Evolutionary conservation across 2,797 vertebrate genomes (phyloP), one percentile per base, ranked within the genome.

Genomic region (Dromococcyx pavoninus): DNA sequence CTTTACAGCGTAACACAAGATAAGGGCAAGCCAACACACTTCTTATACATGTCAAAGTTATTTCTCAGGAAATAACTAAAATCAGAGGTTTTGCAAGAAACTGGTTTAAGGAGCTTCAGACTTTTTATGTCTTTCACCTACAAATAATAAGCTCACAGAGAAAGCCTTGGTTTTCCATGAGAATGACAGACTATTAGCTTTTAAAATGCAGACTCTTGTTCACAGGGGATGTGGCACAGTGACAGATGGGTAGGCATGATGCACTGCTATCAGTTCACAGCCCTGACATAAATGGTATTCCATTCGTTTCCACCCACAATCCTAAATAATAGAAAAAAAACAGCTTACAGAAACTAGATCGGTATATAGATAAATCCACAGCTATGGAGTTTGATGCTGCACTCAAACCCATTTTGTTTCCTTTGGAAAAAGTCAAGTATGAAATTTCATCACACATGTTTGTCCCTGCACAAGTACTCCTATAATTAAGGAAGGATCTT

Each of bases 401-500:
- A 44, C 9, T 89, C 2, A 5, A 82, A 85, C 21, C 4, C 2
- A 46, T 50, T 74, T 72, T 88, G 65, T 72, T 90, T 90, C 9
- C 50, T 91, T 75, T 30, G 39, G 44, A n/a, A 79, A 86, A 80
- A 89, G 37, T 35, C 9, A 7, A 83, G 33, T 75, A 80, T 81
- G 41, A 92, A 51, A 79, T 91, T 80, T 86, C 79, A 78, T 75
- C 73, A 78, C 19, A 35, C 9, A 9, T 46, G 30, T 78, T 78
- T 72, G 41, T 65, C 66, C 54, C 30, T 93, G 73, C 30, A 73
- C 75, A 90, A 77, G 21, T 51, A 35, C 24, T 66, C 7, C 27
- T 56, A 18, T 35, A 80, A 88, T 86, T 93, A 89, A 96, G 65
- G 65, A 69, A 94, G 25, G n/a, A 76, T 56, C 43, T 67, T 69